A percentile compares a stretch with the other conserved stretches of the same genome.
Conservation (phyloP, 2,113 vertebrate species). For the Prietella phreatophila region DNA sequence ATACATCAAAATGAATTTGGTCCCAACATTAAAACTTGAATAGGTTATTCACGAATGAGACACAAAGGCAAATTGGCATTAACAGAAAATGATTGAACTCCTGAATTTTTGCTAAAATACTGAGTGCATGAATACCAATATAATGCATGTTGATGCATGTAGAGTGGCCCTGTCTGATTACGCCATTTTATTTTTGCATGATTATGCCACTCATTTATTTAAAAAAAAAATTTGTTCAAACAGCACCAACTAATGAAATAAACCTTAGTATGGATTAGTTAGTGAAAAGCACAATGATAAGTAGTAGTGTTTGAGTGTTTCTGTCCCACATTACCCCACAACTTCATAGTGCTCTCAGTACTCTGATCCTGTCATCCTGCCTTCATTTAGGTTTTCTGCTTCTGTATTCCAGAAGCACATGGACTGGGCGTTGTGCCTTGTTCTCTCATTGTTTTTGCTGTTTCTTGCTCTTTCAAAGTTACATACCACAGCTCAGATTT, state of each 20-base stretch:
- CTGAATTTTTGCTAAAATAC: not conserved
- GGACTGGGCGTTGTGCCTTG: not conserved
- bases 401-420: conserved; percentile 4
- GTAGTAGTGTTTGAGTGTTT: not conserved
- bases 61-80: not conserved
- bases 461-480: not conserved
- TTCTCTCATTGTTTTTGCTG: not conserved
- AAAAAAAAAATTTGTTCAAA: not conserved
- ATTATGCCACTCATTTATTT: not conserved
- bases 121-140: not conserved
- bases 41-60: not conserved
- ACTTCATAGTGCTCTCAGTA: not conserved
- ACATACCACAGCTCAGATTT: not conserved
- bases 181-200: too few species aligned
- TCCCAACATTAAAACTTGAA: not conserved
- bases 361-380: conserved; percentile 1
- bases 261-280: not conserved
- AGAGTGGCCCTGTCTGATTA: not conserved
- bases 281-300: not conserved
- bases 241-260: not conserved
- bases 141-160: not conserved
- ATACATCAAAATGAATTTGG: not conserved
- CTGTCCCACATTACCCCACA: not conserved
- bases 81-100: not conserved
- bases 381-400: conserved; percentile 1